Conservation (phyloP, 2,888 invertebrate species). For the Peribatodes rhomboidaria region DNA sequence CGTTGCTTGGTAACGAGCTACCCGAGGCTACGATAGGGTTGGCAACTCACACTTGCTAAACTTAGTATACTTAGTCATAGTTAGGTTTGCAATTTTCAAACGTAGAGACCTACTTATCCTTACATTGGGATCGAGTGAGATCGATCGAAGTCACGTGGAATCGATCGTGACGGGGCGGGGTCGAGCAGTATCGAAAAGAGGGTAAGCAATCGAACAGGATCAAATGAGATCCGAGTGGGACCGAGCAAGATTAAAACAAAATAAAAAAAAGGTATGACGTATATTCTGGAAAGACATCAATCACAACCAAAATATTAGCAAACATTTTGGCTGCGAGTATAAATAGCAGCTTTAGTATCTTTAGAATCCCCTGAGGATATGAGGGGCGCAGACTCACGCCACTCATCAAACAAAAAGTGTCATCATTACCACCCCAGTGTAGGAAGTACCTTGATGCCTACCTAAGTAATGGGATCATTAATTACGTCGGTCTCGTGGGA, state of each 20-base stretch:
- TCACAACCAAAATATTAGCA: too few relatives aligned
- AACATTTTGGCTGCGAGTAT: slow-evolving; percentile 3
- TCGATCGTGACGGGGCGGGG: too few relatives aligned
- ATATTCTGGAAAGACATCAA: slow-evolving; percentile 2
- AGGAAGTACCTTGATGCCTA: slow-evolving; percentile 7
- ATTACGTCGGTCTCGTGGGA: slow-evolving; percentile 11
- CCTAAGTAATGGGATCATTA: slow-evolving; percentile 18
- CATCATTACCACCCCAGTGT: slow-evolving; percentile 16
- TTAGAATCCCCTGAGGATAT: slow-evolving; percentile 13
- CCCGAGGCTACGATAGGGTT: slow-evolving; percentile 25
- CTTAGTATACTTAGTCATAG: neutral
- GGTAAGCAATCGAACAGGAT: too few relatives aligned
- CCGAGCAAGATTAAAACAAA: neutral
- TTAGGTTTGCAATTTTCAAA: too few relatives aligned
- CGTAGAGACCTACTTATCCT: too few relatives aligned
- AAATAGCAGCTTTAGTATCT: slow-evolving; percentile 2
- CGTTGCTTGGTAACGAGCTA: slow-evolving; percentile 36
- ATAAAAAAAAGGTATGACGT: neutral
- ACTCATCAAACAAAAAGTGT: slow-evolving; percentile 25
- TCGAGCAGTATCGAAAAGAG: too few relatives aligned
- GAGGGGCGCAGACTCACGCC: slow-evolving; percentile 12
- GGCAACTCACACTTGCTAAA: slow-evolving; percentile 9
- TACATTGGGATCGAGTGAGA: too few relatives aligned
- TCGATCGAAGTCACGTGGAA: too few relatives aligned
- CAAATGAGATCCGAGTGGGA: too few relatives aligned